Percentiles rank a stretch among this genome's conserved stretches.
Conservation (phyloP, 2,113 vertebrate genomes). For the Phasianus colchicus region DNA sequence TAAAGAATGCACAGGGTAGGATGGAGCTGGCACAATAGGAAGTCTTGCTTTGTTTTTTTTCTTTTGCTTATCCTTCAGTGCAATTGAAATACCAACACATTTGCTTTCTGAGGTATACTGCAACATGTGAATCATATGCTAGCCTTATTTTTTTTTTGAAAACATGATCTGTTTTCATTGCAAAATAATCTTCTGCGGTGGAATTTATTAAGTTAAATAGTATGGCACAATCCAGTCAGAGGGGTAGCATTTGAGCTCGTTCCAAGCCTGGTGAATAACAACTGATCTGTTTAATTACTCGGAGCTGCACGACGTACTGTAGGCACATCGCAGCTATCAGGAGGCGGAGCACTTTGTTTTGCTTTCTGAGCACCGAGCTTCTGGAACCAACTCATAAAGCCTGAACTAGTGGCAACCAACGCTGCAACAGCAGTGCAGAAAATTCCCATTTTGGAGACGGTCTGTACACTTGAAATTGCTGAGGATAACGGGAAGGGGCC, state of each 20-base stretch:
- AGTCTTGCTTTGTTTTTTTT: background rate
- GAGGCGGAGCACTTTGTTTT: background rate
- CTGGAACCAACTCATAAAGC: background rate
- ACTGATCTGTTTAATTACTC: background rate
- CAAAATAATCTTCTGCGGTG: background rate
- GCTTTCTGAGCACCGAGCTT: background rate
- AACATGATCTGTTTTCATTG: background rate
- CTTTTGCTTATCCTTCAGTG: background rate
- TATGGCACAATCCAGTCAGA: background rate
- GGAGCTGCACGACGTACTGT: background rate
- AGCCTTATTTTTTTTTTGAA: background rate
- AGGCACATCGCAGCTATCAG: background rate
- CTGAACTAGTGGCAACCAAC: background rate
- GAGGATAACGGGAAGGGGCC: no score
- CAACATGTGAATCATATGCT: background rate
- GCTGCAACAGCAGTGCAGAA: background rate
- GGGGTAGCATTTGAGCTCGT: background rate
- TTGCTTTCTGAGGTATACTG: background rate
- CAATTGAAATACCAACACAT: background rate
- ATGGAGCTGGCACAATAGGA: background rate
- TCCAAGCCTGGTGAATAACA: slow-evolving; percentile 16
- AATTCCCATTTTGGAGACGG: background rate
- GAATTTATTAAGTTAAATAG: background rate
- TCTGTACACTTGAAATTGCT: background rate
- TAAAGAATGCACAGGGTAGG: background rate